Evolutionary conservation across 1,140 invertebrate genomes (phyloP), one percentile per base, ranked within the genome.

Genomic region (Meloidogyne hapla): DNA sequence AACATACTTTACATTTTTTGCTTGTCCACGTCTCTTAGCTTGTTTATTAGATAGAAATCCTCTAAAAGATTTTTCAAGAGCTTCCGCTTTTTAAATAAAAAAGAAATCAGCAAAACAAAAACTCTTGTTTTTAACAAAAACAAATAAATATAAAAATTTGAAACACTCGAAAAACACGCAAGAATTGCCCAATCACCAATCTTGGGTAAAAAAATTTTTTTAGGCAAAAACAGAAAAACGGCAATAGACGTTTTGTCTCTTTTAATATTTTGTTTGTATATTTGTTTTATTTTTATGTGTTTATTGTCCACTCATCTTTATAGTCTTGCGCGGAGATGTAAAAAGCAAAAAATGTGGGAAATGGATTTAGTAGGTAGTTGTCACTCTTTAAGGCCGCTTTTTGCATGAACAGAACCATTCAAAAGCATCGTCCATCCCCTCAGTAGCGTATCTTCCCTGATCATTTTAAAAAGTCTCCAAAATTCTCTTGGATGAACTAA

Each of bases 211-310:
- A 56, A 56, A 56, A 56, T 8, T 56, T n/a, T n/a, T 56, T n/a
- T n/a, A 56, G 48, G 18, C 18, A 56, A 56, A 56, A 56, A 9
- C n/a, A 56, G 12, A 56, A 21, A 56, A 56, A 56, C 4, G 8
- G 12, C 18, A 56, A n/a, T 56, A 56, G 48, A 56, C 48, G 48
- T 56, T 56, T 56, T 56, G n/a, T 56, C 9, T n/a, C n/a, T 56
- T 56, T 56, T n/a, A n/a, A 56, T n/a, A 56, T 56, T 56, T 56
- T 56, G 18, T 56, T 56, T 56, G 48, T 8, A 56, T 56, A 56
- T 56, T 56, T 56, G 48, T 56, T 56, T 56, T 56, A 56, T 56
- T 56, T 56, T 56, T 56, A 56, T 56, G 48, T 56, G 48, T 56
- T 56, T 56, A 56, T 56, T 56, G 48, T 56, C 48, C 48, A 56